Evolutionary conservation across 2,888 invertebrate genomes (phyloP).

Genomic region (Rutpela maculata): DNA sequence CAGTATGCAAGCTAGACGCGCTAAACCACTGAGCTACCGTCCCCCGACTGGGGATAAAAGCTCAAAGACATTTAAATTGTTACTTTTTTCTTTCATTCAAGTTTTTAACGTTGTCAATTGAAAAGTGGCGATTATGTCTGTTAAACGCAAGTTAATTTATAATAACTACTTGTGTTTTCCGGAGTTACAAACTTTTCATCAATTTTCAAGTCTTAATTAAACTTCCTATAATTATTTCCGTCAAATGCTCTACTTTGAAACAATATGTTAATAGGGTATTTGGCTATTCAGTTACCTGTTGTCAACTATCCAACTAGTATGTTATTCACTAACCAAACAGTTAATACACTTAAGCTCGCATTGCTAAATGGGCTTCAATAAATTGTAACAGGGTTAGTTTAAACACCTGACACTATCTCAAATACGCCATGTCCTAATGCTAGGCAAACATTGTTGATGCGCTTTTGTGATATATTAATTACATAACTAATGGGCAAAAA

Average conservation of each 20-base stretch:
- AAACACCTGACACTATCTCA: conserved; percentile 7
- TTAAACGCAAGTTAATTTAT: too few species aligned
- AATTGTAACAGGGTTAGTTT: conserved; percentile 18
- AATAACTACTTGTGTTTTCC: too few species aligned
- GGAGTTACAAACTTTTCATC: too few species aligned
- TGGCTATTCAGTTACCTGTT: conserved; percentile 8
- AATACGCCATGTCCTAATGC: neutral
- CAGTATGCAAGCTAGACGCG: too few species aligned
- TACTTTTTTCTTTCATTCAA: too few species aligned
- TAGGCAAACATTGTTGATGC: neutral
- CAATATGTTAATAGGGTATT: conserved; percentile 5
- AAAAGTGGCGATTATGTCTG: too few species aligned
- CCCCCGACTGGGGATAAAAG: too few species aligned
- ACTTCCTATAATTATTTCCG: neutral
- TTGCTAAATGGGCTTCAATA: conserved; percentile 10
- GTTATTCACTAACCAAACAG: conserved; percentile 22
- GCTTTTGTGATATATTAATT: neutral
- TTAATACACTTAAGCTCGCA: conserved; percentile 28
- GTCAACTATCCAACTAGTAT: conserved; percentile 18
- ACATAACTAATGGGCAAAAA: too few species aligned
- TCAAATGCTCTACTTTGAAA: neutral
- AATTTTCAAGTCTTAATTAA: too few species aligned
- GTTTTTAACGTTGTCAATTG: too few species aligned
- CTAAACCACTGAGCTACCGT: too few species aligned
- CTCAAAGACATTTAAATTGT: too few species aligned